Base-by-base conservation (phyloP, 2,113 vertebrate genomes). In the Laterallus jamaicensis region DNA sequence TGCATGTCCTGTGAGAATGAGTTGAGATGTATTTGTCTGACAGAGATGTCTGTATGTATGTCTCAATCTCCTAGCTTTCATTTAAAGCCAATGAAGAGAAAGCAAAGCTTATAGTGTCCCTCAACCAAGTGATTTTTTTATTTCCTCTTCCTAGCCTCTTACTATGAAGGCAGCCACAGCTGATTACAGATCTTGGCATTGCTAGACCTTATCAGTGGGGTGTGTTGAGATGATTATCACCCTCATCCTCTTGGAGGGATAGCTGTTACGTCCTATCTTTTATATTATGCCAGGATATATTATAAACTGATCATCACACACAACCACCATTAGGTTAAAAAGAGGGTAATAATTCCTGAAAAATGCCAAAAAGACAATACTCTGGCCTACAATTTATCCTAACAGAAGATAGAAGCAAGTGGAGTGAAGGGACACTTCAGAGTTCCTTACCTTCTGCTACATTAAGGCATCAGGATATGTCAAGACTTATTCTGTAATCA, bases 111-210 rank as follows among this genome's bases (percentile, higher is more conserved):
- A 15, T 24, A 13, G 6, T 29, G 8, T 55, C 1, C 6, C 5
- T 76, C 6, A 56, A 7, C 5, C 0, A 73, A 69, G 5, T 26
- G 4, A 10, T 73, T 68, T 17, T 8, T 3, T 24, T 5, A 12
- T 62, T 93, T 69, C 5, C 1, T 75, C 6, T 64, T 79, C 5
- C 4, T 40, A 6, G 39, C 1, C 19, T 71, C 25, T 15, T 1
- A 12, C 12, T 31, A 10, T 17, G 5, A 83, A 4, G 18, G 4
- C 5, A 69, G 3, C 5, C 32, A 3, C 7, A 16, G 18, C 2
- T 66, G 16, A 21, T 5, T 42, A 9, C 6, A 58, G 29, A 8
- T 32, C 76, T 77, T 7, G 14, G 3, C 32, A 62, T 35, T 66
- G 22, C 6, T 71, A 20, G 42, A 68, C 6, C n/a, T 81, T 68